Evolutionary conservation across 2,797 vertebrate species (phyloP).

Genomic region (Falco cherrug): DNA sequence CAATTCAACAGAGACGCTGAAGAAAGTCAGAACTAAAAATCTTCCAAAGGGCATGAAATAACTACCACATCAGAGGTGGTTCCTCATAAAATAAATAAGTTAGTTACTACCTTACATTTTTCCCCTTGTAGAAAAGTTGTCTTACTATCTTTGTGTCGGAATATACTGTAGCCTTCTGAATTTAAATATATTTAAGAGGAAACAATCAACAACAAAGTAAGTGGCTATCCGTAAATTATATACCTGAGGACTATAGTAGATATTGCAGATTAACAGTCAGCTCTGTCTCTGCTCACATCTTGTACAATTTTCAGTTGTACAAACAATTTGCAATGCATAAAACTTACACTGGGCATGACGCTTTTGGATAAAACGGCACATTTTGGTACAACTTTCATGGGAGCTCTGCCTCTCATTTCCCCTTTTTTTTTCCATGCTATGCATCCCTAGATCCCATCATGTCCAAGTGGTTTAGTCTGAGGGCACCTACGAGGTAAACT

Average conservation of each 20-base stretch:
- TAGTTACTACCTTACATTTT: constrained; percentile 36
- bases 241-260: constrained; percentile 58
- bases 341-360: background rate
- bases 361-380: background rate
- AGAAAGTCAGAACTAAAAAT: constrained; percentile 44
- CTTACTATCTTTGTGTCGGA: constrained; percentile 67
- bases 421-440: background rate
- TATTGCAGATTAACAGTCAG: constrained; percentile 41
- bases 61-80: constrained; percentile 13
- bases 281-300: constrained; percentile 22
- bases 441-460: background rate
- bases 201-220: constrained; percentile 34
- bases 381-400: background rate
- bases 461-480: constrained; percentile 22
- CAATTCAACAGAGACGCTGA: background rate
- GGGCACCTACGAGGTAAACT: background rate
- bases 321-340: background rate
- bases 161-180: constrained; percentile 60
- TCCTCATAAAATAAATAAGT: background rate
- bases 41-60: constrained; percentile 51
- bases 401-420: background rate
- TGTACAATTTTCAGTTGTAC: constrained; percentile 32
- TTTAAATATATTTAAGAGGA: constrained; percentile 54
- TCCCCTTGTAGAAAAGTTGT: constrained; percentile 52
- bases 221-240: background rate